Conservation (phyloP, 2,888 invertebrate species). For the Drosophila mayaguana region DNA sequence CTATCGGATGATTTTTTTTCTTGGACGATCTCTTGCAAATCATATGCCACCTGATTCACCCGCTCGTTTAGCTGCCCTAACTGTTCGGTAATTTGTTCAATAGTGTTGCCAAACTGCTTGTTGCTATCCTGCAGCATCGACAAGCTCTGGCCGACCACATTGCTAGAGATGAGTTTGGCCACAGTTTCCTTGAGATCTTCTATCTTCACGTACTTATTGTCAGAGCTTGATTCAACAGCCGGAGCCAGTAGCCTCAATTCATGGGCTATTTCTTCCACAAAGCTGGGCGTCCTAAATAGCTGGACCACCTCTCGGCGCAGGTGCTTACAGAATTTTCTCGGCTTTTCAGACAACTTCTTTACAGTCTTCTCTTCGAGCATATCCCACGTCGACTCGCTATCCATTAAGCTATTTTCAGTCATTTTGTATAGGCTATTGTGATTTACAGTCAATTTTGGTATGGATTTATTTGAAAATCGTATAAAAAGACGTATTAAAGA, state of each 20-base stretch:
- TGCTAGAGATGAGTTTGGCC: conserved; percentile 2
- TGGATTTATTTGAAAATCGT: neutral
- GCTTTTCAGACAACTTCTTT: too few relatives aligned
- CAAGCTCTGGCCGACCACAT: conserved; percentile 11
- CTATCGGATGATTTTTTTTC: neutral
- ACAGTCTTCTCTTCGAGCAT: neutral
- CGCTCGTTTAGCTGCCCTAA: neutral
- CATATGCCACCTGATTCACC: neutral
- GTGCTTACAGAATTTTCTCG: neutral
- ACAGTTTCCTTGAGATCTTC: conserved; percentile 20
- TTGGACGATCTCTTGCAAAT: neutral
- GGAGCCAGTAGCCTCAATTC: neutral
- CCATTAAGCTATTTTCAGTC: neutral
- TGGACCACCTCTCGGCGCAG: conserved; percentile 2
- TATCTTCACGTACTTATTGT: conserved; percentile 11
- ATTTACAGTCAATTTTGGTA: conserved; percentile 1
- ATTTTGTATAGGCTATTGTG: neutral
- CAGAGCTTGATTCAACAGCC: too few relatives aligned
- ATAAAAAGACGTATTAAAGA: neutral
- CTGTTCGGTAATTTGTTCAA: neutral
- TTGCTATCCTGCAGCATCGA: conserved; percentile 1
- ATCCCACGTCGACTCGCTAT: too few relatives aligned
- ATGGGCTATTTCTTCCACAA: conserved; percentile 4
- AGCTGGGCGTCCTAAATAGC: conserved; percentile 6
- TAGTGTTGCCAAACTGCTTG: neutral